Percentiles rank a stretch among this genome's conserved stretches.
Evolutionary conservation across 2,888 invertebrate genomes (phyloP).

Genomic region (Panorpa germanica): DNA sequence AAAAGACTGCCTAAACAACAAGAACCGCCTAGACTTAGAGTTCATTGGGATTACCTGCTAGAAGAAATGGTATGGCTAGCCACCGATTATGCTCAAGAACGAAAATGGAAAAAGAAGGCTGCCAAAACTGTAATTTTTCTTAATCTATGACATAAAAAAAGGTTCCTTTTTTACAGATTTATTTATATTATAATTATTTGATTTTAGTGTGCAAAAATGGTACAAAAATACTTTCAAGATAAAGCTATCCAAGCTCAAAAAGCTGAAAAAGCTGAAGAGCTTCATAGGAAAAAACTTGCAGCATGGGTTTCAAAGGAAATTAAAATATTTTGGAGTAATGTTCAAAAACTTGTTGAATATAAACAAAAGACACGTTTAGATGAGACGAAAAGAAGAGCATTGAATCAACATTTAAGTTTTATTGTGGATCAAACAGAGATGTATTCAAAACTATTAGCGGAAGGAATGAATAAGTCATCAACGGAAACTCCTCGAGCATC

Average conservation of each 20-base stretch:
- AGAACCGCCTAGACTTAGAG: conserved; percentile 76
- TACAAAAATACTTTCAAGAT: conserved; percentile 82
- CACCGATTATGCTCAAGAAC: conserved; percentile 91
- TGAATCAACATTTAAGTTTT: conserved; percentile 92
- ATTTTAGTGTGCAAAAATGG: conserved; percentile 62
- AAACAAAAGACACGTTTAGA: conserved; percentile 84
- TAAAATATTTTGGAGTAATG: conserved; percentile 87
- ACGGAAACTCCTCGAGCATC: conserved; percentile 19
- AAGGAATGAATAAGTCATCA: conserved; percentile 52
- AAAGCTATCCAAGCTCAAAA: conserved; percentile 75
- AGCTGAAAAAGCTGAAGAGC: conserved; percentile 82
- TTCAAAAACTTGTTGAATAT: conserved; percentile 91
- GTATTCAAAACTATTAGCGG: conserved; percentile 79
- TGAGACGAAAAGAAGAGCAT: conserved; percentile 82
- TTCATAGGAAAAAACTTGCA: conserved; percentile 70
- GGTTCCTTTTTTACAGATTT: conserved; percentile 6
- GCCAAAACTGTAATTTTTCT: conserved; percentile 51
- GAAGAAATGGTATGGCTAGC: conserved; percentile 99
- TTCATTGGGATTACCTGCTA: conserved; percentile 95
- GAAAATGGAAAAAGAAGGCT: conserved; percentile 94
- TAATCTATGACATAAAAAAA: conserved; percentile 8
- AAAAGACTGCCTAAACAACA: conserved; percentile 79
- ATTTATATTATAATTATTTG: conserved; percentile 5
- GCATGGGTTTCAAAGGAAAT: conserved; percentile 85
- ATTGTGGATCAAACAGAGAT: conserved; percentile 98